A percentile compares a stretch with the other conserved stretches of the same genome.
Conservation (phyloP, 2,888 invertebrate genomes). For the Druceiella hillmani region DNA sequence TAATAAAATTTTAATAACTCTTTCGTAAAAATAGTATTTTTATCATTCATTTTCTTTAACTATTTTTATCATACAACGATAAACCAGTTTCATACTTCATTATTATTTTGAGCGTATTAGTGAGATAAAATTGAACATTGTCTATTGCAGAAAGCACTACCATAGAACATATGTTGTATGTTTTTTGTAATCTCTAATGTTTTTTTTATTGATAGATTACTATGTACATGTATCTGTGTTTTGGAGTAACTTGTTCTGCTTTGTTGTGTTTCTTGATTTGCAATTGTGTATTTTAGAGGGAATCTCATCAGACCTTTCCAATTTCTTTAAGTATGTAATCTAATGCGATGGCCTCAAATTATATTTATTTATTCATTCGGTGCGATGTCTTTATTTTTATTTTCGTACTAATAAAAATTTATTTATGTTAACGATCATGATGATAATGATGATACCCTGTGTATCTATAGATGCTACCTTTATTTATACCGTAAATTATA, state of each 20-base stretch:
- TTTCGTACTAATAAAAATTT: neutral
- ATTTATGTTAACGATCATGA: too few relatives aligned
- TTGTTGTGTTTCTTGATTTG: too few relatives aligned
- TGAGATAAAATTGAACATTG: neutral
- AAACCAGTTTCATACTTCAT: too few relatives aligned
- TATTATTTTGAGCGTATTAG: too few relatives aligned
- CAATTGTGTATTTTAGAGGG: slow-evolving; percentile 2
- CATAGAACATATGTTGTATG: neutral
- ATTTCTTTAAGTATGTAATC: slow-evolving; percentile 1
- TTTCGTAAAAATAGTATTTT: too few relatives aligned
- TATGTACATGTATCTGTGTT: too few relatives aligned
- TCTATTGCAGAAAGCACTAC: neutral
- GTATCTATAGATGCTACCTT: neutral
- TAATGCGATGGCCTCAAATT: slow-evolving; percentile 2
- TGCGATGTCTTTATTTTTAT: slow-evolving; percentile 1
- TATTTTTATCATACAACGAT: too few relatives aligned
- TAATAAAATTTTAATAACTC: too few relatives aligned
- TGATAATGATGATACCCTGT: slow-evolving; percentile 1
- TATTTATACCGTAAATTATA: slow-evolving; percentile 1
- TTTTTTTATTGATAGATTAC: neutral
- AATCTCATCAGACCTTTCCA: slow-evolving; percentile 2
- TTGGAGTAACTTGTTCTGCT: slow-evolving; percentile 2
- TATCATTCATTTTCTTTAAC: too few relatives aligned
- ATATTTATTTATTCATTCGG: slow-evolving; percentile 1
- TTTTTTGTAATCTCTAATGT: slow-evolving; percentile 1